These are phyloP conservation scores for Botia almorhae DNA, from an alignment of 2,797 vertebrate species.

Conservation along the genomic window DNA sequence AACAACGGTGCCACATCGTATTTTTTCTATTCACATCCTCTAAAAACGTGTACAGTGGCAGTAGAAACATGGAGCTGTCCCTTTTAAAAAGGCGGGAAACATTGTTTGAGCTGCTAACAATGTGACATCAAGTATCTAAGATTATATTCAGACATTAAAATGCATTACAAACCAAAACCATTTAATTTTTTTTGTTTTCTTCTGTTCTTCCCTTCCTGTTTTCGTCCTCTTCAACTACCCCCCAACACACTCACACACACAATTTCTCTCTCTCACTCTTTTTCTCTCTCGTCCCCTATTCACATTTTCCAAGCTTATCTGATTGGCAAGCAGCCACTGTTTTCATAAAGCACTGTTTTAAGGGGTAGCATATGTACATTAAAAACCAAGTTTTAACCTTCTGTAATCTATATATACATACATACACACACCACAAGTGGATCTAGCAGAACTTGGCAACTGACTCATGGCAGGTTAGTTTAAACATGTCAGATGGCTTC, in stretches of 20 bases:
- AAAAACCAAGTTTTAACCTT: conserved; percentile 65
- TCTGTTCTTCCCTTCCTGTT: conserved; percentile 55
- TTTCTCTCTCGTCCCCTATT: conserved; percentile 65
- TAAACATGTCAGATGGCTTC: conserved; percentile 67
- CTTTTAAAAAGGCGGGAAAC: background rate
- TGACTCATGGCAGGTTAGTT: conserved; percentile 65
- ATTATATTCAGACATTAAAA: background rate
- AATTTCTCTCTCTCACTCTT: conserved; percentile 41
- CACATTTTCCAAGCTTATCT: conserved; percentile 77
- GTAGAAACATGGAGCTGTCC: background rate
- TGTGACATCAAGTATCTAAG: background rate
- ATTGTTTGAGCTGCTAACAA: background rate
- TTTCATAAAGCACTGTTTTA: conserved; percentile 83
- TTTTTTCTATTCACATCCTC: background rate
- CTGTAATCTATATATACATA: conserved; percentile 45
- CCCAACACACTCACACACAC: conserved; percentile 38
- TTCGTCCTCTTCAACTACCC: conserved; percentile 58
- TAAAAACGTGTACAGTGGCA: background rate
- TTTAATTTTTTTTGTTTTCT: conserved; percentile 31
- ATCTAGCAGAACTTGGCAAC: conserved; percentile 55
- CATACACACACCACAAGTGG: conserved; percentile 32
- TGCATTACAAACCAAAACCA: conserved; percentile 14
- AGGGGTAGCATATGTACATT: conserved; percentile 83
- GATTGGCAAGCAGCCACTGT: conserved; percentile 81
- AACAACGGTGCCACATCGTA: background rate